Percentiles rank a stretch among this genome's conserved stretches.
These are phyloP conservation scores for Proisotoma minuta DNA, from an alignment of 2,888 invertebrate species.

Conservation along the genomic window DNA sequence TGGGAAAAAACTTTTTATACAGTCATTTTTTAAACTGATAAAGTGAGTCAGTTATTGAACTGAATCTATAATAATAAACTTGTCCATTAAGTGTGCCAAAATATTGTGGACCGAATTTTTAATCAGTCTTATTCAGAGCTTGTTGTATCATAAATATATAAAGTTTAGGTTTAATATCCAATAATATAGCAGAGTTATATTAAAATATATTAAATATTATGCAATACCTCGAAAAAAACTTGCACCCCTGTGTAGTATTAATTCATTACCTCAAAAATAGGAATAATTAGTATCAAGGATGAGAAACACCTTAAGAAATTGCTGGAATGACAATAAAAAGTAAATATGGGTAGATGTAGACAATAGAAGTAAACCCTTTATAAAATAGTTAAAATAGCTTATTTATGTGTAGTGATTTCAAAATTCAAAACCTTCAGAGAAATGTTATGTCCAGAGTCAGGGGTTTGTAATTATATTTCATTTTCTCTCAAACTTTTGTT, in stretches of 20 bases:
- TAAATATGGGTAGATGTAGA: too few relatives aligned
- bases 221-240: background rate
- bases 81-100: slow-evolving; percentile 7
- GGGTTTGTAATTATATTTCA: too few relatives aligned
- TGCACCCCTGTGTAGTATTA: background rate
- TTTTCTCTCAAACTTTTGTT: too few relatives aligned
- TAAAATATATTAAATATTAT: background rate
- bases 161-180: background rate
- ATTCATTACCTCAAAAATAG: background rate
- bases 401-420: too few relatives aligned
- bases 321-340: slow-evolving; percentile 34
- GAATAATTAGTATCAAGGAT: slow-evolving; percentile 1
- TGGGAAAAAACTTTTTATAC: background rate
- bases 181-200: background rate
- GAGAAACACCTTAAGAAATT: slow-evolving; percentile 15
- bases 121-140: background rate
- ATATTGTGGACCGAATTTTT: background rate
- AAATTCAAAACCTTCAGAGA: too few relatives aligned
- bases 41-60: background rate
- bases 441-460: too few relatives aligned
- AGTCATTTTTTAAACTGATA: background rate
- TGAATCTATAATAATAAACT: background rate
- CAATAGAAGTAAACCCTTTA: too few relatives aligned
- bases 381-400: too few relatives aligned
- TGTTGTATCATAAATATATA: background rate